Percentiles rank a stretch among this genome's conserved stretches.
phyloP scores from a whole-genome alignment of 2,797 vertebrate species.

The Pogoniulus pusillus region DNA sequence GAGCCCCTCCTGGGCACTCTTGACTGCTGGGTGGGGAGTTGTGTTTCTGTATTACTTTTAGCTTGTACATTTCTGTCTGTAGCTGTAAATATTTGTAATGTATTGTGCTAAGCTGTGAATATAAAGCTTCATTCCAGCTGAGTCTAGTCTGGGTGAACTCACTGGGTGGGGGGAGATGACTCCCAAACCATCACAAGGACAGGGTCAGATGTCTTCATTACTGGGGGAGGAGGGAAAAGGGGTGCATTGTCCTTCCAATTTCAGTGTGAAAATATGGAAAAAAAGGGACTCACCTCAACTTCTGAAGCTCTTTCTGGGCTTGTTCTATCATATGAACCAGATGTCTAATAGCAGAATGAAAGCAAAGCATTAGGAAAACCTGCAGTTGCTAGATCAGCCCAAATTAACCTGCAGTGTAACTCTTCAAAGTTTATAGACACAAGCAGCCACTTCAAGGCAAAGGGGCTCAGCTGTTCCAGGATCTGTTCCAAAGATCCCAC shows the following conservation, averaged over 20 bases:
- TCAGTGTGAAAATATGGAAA: background rate
- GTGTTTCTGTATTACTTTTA: no score
- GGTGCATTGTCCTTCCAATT: background rate
- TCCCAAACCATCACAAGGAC: no score
- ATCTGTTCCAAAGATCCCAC: background rate
- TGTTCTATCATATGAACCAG: conserved; percentile 96
- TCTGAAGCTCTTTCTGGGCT: conserved; percentile 96
- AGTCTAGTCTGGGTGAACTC: no score
- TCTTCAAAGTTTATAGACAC: background rate
- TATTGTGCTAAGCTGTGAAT: no score
- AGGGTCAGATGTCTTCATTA: background rate
- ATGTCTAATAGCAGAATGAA: conserved; percentile 79
- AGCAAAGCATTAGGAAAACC: conserved; percentile 1
- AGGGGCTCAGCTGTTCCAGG: background rate
- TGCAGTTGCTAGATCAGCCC: background rate
- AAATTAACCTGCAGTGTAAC: background rate
- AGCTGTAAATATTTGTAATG: no score
- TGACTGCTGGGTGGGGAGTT: no score
- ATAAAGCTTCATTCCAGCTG: no score
- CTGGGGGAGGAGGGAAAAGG: background rate
- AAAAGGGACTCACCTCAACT: conserved; percentile 83
- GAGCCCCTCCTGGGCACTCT: no score
- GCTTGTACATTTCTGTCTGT: no score
- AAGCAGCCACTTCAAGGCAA: background rate
- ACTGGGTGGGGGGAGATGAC: no score